Evolutionary conservation across 2,113 vertebrate species (phyloP), one percentile per base, ranked within the genome.

Genomic region (Geococcyx californianus): DNA sequence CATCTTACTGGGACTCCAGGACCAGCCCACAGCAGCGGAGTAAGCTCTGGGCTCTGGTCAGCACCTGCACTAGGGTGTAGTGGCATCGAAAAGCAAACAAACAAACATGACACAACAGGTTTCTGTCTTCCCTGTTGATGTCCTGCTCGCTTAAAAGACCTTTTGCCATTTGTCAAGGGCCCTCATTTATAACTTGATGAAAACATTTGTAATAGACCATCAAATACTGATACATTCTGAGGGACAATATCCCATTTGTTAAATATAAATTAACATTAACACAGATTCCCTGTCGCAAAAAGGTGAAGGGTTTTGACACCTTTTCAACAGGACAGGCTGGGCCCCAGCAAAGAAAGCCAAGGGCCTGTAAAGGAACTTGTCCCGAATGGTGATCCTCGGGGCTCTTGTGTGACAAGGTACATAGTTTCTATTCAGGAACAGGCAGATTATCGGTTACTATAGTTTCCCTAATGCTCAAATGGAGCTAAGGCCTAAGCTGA

Each of bases 401-500:
- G 99, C 98, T 98, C 99, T 98, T 98, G 98, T 99, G 98, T 98
- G 99, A 99, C 99, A 99, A 99, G 99, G 99, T 99, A 99, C 99
- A 99, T 99, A 99, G 99, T 98, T 99, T 99, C 99, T 99, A 99
- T 99, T 99, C 99, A 99, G 98, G 95, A 90, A 98, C 98, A 97
- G 98, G 98, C 98, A 99, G 99, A 99, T 99, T 99, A 99, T 99
- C 97, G 98, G 99, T 99, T 99, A 99, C 99, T 99, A 99, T 99
- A 99, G 99, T 99, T 99, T 99, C 99, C 98, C 99, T 99, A 99
- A 99, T 99, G 98, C 99, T 98, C 98, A 99, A 98, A 99, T 98
- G 98, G 98, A 99, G 99, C 98, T 98, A 93, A 97, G 98, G 98
- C 98, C 98, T 99, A 99, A 99, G 99, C 99, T 99, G 97, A 98